A percentile compares a stretch with the other conserved stretches of the same genome.
phyloP scores from a whole-genome alignment of 2,888 invertebrate genomes.

The Drosophila lutescens region DNA sequence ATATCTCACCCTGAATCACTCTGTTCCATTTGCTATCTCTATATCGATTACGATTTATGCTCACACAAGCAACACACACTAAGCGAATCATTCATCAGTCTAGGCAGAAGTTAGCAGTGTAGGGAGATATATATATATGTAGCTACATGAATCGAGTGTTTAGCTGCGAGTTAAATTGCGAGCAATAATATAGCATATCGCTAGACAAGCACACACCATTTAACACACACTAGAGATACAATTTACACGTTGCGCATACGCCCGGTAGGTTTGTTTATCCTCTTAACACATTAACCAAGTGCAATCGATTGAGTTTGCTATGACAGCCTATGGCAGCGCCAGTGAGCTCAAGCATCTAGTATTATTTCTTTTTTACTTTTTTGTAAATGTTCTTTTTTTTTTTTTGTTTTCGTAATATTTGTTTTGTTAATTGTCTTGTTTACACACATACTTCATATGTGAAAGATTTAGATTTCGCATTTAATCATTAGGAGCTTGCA shows the following conservation, averaged over 20 bases:
- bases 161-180: slow-evolving; percentile 38
- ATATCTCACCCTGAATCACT: slow-evolving; percentile 23
- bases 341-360: slow-evolving; percentile 28
- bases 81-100: slow-evolving; percentile 42
- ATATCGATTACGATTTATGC: slow-evolving; percentile 54
- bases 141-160: slow-evolving; percentile 18
- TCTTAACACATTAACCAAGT: slow-evolving; percentile 47
- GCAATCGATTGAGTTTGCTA: slow-evolving; percentile 31
- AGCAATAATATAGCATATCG: slow-evolving; percentile 60
- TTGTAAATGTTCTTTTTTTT: neutral
- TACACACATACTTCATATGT: slow-evolving; percentile 12
- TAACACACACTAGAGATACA: slow-evolving; percentile 20
- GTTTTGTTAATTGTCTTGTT: slow-evolving; percentile 32
- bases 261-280: slow-evolving; percentile 39
- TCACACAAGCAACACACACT: slow-evolving; percentile 25
- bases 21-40: slow-evolving; percentile 39
- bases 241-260: slow-evolving; percentile 47
- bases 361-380: slow-evolving; percentile 20
- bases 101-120: slow-evolving; percentile 24
- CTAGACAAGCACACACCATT: slow-evolving; percentile 24
- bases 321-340: slow-evolving; percentile 14
- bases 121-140: slow-evolving; percentile 3
- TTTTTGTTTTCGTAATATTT: neutral
- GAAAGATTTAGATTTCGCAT: slow-evolving; percentile 24
- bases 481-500: slow-evolving; percentile 29